Base-by-base conservation (phyloP, 2,888 invertebrate genomes). In the Drosophila anomalata region DNA sequence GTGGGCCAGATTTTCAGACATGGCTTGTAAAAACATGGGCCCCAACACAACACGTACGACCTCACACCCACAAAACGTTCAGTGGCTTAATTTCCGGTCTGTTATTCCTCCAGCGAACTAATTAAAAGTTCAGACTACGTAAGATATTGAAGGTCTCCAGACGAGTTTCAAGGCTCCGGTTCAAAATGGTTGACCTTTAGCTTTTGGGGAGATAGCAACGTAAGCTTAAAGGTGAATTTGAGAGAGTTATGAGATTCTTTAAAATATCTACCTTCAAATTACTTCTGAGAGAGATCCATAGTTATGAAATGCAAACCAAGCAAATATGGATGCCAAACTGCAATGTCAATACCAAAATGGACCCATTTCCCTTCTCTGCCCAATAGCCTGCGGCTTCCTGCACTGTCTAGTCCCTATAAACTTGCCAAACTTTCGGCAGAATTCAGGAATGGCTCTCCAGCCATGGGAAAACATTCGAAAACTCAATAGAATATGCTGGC, bases 41-140 rank as follows among this genome's bases (percentile, higher is more conserved):
- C 41, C 20, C 20, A 11, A 33, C 50, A 29, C 50, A 44, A 24
- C 58, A 48, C 47, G 17, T 41, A 36, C 44, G 11, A 6, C 14
- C 31, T 9, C 29, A 68, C 56, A 68, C 54, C 67, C 66, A 54
- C 48, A 66, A 53, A 65, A 53, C 68, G 83, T 75, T 88, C 75
- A 72, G 56, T 88, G 72, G 73, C 78, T 84, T 84, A 88, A 88
- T 84, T 84, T 84, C 89, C 88, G 84, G 88, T 76, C 65, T 83
- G 81, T 75, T 84, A 78, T 88, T 75, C 84, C 67, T 57, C 63
- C 65, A 75, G 78, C 58, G 88, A 71, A 80, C 88, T 88, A 87
- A 84, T 84, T 84, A 87, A 84, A 83, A 88, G 78, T 87, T 84
- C 74, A 80, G 76, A 47, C 72, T 50, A 74, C 70, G 63, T 58